Evolutionary conservation across 2,797 vertebrate genomes (phyloP).

Genomic region (Psittacula echo): DNA sequence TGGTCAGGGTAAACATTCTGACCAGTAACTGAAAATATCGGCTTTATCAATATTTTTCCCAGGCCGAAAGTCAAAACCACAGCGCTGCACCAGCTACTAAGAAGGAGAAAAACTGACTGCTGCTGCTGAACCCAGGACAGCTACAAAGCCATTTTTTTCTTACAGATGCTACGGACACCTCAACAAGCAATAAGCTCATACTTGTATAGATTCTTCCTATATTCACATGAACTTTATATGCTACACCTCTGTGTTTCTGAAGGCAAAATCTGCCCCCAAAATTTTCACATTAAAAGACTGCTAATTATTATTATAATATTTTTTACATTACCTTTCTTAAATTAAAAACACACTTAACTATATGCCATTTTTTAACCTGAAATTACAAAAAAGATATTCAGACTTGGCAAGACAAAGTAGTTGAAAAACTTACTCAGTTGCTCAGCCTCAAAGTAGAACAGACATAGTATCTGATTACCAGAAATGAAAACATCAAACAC

Average conservation of each 20-base stretch:
- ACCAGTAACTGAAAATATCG: no score
- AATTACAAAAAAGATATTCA: not conserved
- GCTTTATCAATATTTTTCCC: no score
- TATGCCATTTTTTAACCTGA: not conserved
- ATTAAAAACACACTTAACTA: not conserved
- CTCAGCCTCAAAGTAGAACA: conserved; percentile 31
- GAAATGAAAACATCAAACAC: conserved; percentile 79
- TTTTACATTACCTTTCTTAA: not conserved
- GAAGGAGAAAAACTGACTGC: no score
- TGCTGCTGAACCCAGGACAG: no score
- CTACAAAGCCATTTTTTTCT: not conserved
- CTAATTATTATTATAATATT: no score
- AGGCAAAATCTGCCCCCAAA: not conserved
- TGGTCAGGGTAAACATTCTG: no score
- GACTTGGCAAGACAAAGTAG: not conserved
- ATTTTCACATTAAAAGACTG: not conserved
- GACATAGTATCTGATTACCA: conserved; percentile 53
- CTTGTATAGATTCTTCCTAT: not conserved
- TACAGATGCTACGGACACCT: not conserved
- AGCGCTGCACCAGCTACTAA: no score
- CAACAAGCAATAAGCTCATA: not conserved
- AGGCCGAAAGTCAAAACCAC: no score
- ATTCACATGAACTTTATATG: not conserved
- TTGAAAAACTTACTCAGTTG: not conserved
- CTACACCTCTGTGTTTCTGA: not conserved